Percentiles rank a stretch among this genome's conserved stretches.
Evolutionary conservation across 2,888 invertebrate species (phyloP).

Genomic region (Prenolepis imparis): DNA sequence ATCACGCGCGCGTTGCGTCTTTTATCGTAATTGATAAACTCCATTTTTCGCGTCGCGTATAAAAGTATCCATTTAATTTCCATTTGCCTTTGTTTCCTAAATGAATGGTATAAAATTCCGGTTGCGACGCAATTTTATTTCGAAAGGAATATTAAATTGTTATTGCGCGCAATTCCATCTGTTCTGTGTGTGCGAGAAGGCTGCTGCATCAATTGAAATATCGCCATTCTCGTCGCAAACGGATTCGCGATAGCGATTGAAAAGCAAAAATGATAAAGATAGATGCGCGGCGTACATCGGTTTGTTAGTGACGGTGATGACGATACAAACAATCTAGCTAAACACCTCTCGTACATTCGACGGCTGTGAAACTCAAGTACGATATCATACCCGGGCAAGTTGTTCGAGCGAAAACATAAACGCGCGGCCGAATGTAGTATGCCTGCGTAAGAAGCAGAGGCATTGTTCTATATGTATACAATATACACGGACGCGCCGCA

Average conservation of each 20-base stretch:
- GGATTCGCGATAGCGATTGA: background rate
- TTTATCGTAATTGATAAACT: background rate
- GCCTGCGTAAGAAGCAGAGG: slow-evolving; percentile 42
- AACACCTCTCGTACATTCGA: slow-evolving; percentile 26
- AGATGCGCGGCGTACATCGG: background rate
- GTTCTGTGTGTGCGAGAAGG: background rate
- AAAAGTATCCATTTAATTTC: slow-evolving; percentile 10
- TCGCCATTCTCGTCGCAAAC: background rate
- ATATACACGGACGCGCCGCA: slow-evolving; percentile 7
- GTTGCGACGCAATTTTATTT: slow-evolving; percentile 23
- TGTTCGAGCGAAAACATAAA: slow-evolving; percentile 35
- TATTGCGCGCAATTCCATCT: slow-evolving; percentile 17
- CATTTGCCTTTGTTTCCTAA: slow-evolving; percentile 3
- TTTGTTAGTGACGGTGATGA: background rate
- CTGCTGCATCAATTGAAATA: background rate
- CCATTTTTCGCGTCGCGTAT: background rate
- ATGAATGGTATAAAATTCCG: slow-evolving; percentile 28
- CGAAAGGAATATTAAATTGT: slow-evolving; percentile 27
- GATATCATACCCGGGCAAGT: slow-evolving; percentile 24
- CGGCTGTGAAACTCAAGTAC: slow-evolving; percentile 19
- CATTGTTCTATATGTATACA: background rate
- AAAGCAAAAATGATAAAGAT: slow-evolving; percentile 17
- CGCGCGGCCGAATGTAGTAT: slow-evolving; percentile 26
- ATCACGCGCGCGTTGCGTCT: background rate
- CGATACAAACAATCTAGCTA: background rate